Percentiles rank a stretch among this genome's conserved stretches.
These are phyloP conservation scores for Pachydiplax longipennis DNA, from an alignment of 2,888 invertebrate species.

Conservation along the genomic window DNA sequence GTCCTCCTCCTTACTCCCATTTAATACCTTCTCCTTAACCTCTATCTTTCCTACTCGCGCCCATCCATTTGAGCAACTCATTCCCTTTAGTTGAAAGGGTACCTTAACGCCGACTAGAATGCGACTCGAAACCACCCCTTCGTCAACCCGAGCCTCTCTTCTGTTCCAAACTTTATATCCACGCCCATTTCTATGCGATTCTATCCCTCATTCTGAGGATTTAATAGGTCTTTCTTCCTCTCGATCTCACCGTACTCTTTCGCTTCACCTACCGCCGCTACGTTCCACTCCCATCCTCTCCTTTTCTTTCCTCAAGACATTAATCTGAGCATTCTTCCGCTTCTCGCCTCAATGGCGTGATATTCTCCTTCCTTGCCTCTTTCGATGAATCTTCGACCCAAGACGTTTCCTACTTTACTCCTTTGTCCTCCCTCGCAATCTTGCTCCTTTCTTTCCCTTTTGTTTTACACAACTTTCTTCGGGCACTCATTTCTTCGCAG, in stretches of 20 bases:
- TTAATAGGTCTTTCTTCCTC: slow-evolving; percentile 25
- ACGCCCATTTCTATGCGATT: slow-evolving; percentile 28
- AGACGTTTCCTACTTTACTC: background rate
- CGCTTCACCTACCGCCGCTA: background rate
- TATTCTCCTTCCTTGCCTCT: background rate
- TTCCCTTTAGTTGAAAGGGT: background rate
- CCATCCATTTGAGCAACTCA: background rate
- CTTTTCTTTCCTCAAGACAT: slow-evolving; percentile 17
- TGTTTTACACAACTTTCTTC: background rate
- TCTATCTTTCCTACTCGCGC: background rate
- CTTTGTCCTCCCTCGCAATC: background rate
- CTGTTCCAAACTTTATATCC: slow-evolving; percentile 22
- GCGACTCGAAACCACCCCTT: background rate
- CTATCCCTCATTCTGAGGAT: slow-evolving; percentile 18
- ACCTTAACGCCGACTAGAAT: background rate
- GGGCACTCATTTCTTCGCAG: too few species aligned
- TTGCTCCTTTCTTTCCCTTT: background rate
- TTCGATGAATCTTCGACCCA: slow-evolving; percentile 12
- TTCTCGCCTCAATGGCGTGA: slow-evolving; percentile 35
- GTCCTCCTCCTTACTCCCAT: background rate
- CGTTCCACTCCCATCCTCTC: background rate
- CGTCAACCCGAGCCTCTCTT: background rate
- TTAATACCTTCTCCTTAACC: slow-evolving; percentile 17
- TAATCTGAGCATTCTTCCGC: slow-evolving; percentile 40
- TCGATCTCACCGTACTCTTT: background rate